These are phyloP conservation scores for Turritopsis rubra DNA, from an alignment of 30 jellyfish, hydroid and myxozoan species.

Conservation along the genomic window DNA sequence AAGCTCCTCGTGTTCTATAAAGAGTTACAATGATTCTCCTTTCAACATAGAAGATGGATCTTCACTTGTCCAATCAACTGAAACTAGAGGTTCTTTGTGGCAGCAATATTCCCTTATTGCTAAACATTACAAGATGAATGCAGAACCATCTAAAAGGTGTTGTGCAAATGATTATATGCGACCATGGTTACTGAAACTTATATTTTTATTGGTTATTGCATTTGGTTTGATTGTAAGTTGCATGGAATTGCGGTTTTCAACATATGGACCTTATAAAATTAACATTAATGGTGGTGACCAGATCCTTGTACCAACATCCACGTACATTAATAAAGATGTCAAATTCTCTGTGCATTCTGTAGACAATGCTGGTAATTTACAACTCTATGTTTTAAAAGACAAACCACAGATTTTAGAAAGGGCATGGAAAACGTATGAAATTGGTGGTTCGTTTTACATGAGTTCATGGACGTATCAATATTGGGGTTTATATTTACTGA, in stretches of 20 bases:
- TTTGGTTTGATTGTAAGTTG: constrained; percentile 8
- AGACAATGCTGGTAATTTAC: neutral
- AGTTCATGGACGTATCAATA: constrained; percentile 82
- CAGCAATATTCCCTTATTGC: constrained; percentile 14
- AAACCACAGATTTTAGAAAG: constrained; percentile 7
- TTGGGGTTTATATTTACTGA: constrained; percentile 56
- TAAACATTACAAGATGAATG: neutral
- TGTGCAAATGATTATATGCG: neutral
- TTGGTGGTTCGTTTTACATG: constrained; percentile 45
- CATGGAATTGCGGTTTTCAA: constrained; percentile 16
- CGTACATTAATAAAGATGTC: constrained; percentile 25
- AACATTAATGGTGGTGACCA: constrained; percentile 37
- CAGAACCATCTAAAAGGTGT: neutral
- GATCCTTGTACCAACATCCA: constrained; percentile 20
- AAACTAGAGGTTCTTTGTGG: constrained; percentile 21
- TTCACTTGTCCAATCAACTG: neutral
- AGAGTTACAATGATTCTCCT: neutral
- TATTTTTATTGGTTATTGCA: constrained; percentile 23
- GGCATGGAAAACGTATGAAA: neutral
- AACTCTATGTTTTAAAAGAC: constrained; percentile 17
- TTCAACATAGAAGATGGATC: neutral
- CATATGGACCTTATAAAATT: neutral
- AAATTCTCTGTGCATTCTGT: neutral
- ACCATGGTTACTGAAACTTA: neutral
- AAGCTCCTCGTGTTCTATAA: neutral